These are phyloP conservation scores for Festucalex cinctus DNA, from an alignment of 2,113 vertebrate species.

Conservation along the genomic window DNA sequence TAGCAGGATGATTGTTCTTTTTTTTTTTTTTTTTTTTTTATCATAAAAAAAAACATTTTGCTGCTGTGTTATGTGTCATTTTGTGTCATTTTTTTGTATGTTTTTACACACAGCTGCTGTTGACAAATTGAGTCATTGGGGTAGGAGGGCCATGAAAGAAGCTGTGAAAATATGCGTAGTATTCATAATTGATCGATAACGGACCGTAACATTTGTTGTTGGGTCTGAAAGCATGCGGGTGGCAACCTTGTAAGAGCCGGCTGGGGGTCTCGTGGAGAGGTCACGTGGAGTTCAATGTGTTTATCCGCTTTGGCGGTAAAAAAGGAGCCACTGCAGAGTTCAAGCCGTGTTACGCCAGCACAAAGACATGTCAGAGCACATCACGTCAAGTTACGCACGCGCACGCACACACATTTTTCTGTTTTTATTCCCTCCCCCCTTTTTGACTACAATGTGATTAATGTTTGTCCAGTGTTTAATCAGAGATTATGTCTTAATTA, in stretches of 20 bases:
- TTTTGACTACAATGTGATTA: constrained; percentile 9
- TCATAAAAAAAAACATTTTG: neutral
- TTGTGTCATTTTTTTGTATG: neutral
- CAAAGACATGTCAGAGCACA: constrained; percentile 61
- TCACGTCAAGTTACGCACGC: constrained; percentile 45
- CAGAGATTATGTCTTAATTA: constrained; percentile 22
- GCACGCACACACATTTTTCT: constrained; percentile 18
- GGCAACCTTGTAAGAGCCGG: constrained; percentile 30
- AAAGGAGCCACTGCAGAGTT: constrained; percentile 58
- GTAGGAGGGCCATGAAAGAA: neutral
- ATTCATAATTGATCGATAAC: neutral
- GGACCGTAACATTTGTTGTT: constrained; percentile 1
- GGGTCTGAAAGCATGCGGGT: neutral
- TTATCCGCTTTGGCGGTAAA: constrained; percentile 47
- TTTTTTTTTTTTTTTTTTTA: too few species aligned
- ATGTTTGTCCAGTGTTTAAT: constrained; percentile 10
- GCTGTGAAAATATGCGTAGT: neutral
- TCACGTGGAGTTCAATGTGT: constrained; percentile 61
- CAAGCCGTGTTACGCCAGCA: constrained; percentile 55
- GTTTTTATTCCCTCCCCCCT: constrained; percentile 2
- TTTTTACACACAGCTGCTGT: neutral
- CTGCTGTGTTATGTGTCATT: neutral
- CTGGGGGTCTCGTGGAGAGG: constrained; percentile 53
- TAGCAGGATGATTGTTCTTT: too few species aligned
- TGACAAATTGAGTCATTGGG: neutral